A percentile compares a stretch with the other conserved stretches of the same genome.
Conservation (phyloP, 1,140 invertebrate species). For the Camponotus floridanus region DNA sequence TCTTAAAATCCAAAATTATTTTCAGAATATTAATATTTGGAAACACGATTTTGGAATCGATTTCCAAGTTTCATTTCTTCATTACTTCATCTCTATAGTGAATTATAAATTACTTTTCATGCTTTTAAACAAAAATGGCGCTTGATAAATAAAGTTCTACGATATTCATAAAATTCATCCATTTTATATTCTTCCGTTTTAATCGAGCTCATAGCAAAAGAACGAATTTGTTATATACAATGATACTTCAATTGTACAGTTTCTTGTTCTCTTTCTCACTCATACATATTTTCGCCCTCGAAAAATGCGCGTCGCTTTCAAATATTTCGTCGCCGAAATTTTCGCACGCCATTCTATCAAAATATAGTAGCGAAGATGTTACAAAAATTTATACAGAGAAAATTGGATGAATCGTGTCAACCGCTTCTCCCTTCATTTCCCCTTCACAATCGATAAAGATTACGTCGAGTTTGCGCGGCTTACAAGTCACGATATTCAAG, state of each 20-base stretch:
- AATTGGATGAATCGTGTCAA: background rate
- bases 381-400: background rate
- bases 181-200: background rate
- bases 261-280: background rate
- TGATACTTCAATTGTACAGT: background rate
- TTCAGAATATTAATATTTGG: background rate
- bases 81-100: background rate
- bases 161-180: background rate
- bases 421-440: conserved; percentile 29
- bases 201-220: background rate
- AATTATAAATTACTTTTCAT: background rate
- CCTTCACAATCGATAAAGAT: conserved; percentile 5
- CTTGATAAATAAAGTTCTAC: background rate
- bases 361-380: conserved; percentile 42
- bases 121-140: background rate
- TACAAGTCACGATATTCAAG: conserved; percentile 38
- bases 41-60: background rate
- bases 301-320: background rate
- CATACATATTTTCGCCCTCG: background rate
- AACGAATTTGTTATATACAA: background rate
- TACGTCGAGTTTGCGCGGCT: conserved; percentile 13
- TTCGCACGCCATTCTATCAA: background rate
- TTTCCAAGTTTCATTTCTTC: too few species aligned
- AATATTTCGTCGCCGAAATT: background rate
- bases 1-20: background rate